Conservation (phyloP, 2,888 invertebrate species). For the Endomychus coccineus region DNA sequence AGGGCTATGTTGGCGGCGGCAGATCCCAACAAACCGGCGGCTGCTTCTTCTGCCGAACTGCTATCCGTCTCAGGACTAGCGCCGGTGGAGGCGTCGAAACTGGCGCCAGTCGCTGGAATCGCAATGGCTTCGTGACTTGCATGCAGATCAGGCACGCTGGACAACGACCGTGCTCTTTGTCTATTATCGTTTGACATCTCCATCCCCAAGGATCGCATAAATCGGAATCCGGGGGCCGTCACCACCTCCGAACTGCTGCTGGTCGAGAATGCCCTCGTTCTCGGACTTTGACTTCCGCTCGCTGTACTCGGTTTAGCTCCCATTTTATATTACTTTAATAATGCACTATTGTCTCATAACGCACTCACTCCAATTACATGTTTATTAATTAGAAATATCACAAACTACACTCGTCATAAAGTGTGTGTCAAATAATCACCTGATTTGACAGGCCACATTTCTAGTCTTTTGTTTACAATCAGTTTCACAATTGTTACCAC, state of each 20-base stretch:
- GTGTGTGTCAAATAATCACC: slow-evolving; percentile 44
- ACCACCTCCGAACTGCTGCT: slow-evolving; percentile 44
- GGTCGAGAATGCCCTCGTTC: slow-evolving; percentile 68
- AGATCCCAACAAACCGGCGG: slow-evolving; percentile 41
- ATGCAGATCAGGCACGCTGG: slow-evolving; percentile 72
- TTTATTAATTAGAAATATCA: slow-evolving; percentile 10
- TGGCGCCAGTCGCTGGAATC: slow-evolving; percentile 55
- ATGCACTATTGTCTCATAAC: slow-evolving; percentile 20
- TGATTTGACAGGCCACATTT: slow-evolving; percentile 48
- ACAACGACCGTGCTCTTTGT: slow-evolving; percentile 74
- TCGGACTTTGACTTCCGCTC: slow-evolving; percentile 68
- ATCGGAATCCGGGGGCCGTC: slow-evolving; percentile 31
- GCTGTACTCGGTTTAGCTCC: slow-evolving; percentile 82
- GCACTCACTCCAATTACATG: slow-evolving; percentile 23
- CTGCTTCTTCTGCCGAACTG: slow-evolving; percentile 63
- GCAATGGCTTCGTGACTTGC: slow-evolving; percentile 50
- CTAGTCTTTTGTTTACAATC: slow-evolving; percentile 30
- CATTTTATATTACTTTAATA: slow-evolving; percentile 46
- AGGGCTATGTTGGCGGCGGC: slow-evolving; percentile 51
- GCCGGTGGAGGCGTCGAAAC: slow-evolving; percentile 56
- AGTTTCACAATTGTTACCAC: too few relatives aligned
- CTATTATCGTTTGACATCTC: slow-evolving; percentile 69
- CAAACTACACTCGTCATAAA: slow-evolving; percentile 43
- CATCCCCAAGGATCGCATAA: slow-evolving; percentile 48
- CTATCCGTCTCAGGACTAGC: slow-evolving; percentile 62